Conservation (phyloP, 2,797 vertebrate genomes). For the Coregonus suidteri region DNA sequence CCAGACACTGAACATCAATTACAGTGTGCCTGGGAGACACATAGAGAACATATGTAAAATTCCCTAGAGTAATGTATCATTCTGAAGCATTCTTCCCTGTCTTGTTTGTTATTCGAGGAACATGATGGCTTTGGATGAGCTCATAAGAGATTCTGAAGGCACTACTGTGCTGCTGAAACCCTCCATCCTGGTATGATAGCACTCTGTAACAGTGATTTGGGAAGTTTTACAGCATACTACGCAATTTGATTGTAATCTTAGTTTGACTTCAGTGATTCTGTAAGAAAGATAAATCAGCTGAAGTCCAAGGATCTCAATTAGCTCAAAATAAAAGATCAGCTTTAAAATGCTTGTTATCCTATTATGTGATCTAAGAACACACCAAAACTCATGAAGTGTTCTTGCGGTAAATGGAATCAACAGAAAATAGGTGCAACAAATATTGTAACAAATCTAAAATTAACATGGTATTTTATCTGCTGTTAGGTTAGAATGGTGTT, state of each 20-base stretch:
- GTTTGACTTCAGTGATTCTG: background rate
- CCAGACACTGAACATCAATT: conserved; percentile 53
- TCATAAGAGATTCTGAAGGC: conserved; percentile 39
- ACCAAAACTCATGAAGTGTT: too few species aligned
- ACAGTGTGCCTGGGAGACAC: conserved; percentile 35
- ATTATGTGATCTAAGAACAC: background rate
- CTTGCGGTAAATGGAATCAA: background rate
- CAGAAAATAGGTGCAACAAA: conserved; percentile 36
- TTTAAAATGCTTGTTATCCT: conserved; percentile 12
- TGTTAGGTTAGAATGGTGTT: conserved; percentile 66
- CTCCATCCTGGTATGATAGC: background rate
- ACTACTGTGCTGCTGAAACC: conserved; percentile 39
- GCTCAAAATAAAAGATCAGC: background rate
- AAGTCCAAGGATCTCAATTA: background rate
- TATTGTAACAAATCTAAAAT: conserved; percentile 65
- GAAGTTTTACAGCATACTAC: background rate
- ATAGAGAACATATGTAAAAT: conserved; percentile 49
- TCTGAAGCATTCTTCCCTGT: conserved; percentile 49
- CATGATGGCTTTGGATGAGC: conserved; percentile 49
- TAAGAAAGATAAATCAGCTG: background rate
- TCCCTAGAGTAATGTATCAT: conserved; percentile 50
- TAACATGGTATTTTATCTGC: conserved; percentile 59
- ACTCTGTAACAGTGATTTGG: background rate
- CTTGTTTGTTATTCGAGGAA: conserved; percentile 64
- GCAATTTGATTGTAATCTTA: background rate